Conservation (phyloP, 2,797 vertebrate species). For the Acrossocheilus fasciatus region DNA sequence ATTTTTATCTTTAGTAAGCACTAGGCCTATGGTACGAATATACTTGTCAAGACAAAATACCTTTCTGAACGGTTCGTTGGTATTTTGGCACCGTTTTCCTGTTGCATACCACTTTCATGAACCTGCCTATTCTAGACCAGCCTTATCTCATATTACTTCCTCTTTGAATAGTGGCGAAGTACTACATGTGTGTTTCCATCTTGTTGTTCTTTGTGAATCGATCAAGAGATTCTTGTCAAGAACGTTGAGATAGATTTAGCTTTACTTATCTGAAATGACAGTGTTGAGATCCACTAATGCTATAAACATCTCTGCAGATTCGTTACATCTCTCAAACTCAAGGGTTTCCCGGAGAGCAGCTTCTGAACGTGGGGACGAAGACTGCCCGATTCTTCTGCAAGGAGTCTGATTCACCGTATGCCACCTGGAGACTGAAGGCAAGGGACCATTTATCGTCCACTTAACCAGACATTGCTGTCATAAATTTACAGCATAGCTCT, state of each 20-base stretch:
- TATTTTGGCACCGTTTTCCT: slow-evolving; percentile 33
- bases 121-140: slow-evolving; percentile 18
- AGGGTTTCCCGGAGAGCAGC: slow-evolving; percentile 91
- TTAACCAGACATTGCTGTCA: slow-evolving; percentile 6
- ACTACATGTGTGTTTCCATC: background rate
- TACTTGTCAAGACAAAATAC: slow-evolving; percentile 35
- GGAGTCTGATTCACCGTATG: slow-evolving; percentile 89
- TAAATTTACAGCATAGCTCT: background rate
- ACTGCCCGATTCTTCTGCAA: slow-evolving; percentile 94
- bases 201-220: slow-evolving; percentile 16
- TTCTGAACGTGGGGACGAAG: slow-evolving; percentile 96
- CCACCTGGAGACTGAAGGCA: slow-evolving; percentile 96
- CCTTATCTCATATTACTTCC: slow-evolving; percentile 26
- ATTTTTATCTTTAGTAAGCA: slow-evolving; percentile 19
- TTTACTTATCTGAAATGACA: background rate
- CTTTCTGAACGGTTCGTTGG: slow-evolving; percentile 7
- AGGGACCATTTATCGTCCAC: background rate
- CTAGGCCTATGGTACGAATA: slow-evolving; percentile 7
- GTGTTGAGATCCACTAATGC: background rate
- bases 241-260: background rate
- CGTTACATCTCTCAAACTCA: slow-evolving; percentile 99
- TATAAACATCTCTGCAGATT: slow-evolving; percentile 79
- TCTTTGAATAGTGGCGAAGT: slow-evolving; percentile 30
- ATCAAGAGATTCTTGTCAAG: background rate
- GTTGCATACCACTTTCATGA: slow-evolving; percentile 12